phyloP scores from a whole-genome alignment of 2,113 vertebrate genomes.

The Phylloscopus whistleri region DNA sequence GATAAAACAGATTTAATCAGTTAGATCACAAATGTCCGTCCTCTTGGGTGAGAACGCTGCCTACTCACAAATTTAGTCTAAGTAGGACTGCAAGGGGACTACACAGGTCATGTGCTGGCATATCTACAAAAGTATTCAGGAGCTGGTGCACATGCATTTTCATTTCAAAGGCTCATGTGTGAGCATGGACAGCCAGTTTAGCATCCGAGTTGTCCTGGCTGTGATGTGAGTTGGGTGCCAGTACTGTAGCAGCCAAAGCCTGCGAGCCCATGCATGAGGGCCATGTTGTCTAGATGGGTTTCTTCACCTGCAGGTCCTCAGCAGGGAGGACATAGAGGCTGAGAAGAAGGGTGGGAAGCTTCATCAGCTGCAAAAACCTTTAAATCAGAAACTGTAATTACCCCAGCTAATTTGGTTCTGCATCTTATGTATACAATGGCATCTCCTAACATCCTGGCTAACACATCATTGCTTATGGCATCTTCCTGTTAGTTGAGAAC shows the following conservation, averaged over 20 bases:
- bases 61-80: neutral
- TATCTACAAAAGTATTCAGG: neutral
- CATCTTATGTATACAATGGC: constrained; percentile 7
- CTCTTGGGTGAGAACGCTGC: neutral
- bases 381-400: neutral
- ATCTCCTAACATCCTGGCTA: constrained; percentile 42
- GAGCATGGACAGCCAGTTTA: neutral
- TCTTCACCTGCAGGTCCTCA: neutral
- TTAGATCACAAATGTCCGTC: neutral
- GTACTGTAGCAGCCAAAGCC: neutral
- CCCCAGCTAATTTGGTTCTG: neutral
- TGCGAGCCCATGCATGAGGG: neutral
- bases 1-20: neutral
- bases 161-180: neutral
- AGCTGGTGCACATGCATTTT: neutral
- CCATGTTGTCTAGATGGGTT: neutral
- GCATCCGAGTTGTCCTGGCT: neutral
- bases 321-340: neutral
- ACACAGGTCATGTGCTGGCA: neutral
- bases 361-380: neutral
- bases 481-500: neutral
- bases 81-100: neutral
- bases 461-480: constrained; percentile 9
- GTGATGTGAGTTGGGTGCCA: neutral
- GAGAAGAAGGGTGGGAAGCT: neutral